These are phyloP conservation scores for Drosophila ananassae DNA, from an alignment of 1,140 invertebrate genomes.

Conservation along the genomic window DNA sequence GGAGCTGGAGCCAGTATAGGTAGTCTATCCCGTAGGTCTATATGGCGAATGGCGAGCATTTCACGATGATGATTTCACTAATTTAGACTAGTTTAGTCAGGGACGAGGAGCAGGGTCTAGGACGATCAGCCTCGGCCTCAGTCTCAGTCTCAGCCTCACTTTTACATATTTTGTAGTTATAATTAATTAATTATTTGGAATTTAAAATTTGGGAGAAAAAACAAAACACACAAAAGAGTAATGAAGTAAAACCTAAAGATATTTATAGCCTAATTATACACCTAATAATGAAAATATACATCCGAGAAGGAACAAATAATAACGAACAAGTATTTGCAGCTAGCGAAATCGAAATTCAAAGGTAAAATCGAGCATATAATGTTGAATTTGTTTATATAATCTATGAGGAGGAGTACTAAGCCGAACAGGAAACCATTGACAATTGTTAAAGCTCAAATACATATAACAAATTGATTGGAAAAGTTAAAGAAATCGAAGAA, in stretches of 20 bases:
- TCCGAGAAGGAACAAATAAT: slow-evolving; percentile 13
- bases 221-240: neutral
- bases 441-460: slow-evolving; percentile 78
- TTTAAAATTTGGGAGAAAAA: slow-evolving; percentile 18
- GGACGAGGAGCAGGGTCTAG: slow-evolving; percentile 26
- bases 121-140: slow-evolving; percentile 1
- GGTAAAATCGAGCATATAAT: slow-evolving; percentile 52
- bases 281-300: slow-evolving; percentile 58
- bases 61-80: slow-evolving; percentile 31
- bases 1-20: slow-evolving; percentile 4
- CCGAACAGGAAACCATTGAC: slow-evolving; percentile 49
- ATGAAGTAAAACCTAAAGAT: slow-evolving; percentile 10
- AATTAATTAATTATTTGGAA: slow-evolving; percentile 38
- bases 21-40: slow-evolving; percentile 9
- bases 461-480: slow-evolving; percentile 14
- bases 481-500: neutral
- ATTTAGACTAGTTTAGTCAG: slow-evolving; percentile 35
- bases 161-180: slow-evolving; percentile 45
- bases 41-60: neutral
- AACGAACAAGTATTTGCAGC: slow-evolving; percentile 21
- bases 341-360: slow-evolving; percentile 33
- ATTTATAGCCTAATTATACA: slow-evolving; percentile 58
- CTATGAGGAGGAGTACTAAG: slow-evolving; percentile 61
- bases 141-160: slow-evolving; percentile 12
- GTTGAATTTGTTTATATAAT: slow-evolving; percentile 84